These are phyloP conservation scores for Camelus dromedarius DNA, from an alignment of 2,113 vertebrate genomes.

Conservation along the genomic window DNA sequence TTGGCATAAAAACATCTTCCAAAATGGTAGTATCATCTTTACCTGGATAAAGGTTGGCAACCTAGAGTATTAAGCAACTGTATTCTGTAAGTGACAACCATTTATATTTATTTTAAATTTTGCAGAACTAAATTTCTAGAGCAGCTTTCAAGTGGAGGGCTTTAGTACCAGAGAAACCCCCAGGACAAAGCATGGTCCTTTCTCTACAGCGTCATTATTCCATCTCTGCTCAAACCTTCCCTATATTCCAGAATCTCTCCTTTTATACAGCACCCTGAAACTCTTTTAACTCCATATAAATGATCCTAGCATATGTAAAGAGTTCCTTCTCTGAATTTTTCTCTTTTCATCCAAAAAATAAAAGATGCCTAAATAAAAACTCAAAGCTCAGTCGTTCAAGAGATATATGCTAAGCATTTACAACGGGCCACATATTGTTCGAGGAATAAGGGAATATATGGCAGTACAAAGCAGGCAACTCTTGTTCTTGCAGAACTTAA, in stretches of 20 bases:
- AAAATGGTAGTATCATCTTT: background rate
- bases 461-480: background rate
- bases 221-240: background rate
- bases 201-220: background rate
- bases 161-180: slow-evolving; percentile 13
- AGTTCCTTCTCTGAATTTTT: background rate
- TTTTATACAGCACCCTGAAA: background rate
- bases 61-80: background rate
- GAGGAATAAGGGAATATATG: background rate
- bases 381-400: background rate
- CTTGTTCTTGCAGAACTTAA: background rate
- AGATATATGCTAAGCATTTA: background rate
- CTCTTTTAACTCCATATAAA: background rate
- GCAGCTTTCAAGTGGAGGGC: background rate
- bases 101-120: slow-evolving; percentile 17
- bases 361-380: slow-evolving; percentile 12
- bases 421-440: background rate
- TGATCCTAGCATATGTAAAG: background rate
- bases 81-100: background rate
- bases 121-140: slow-evolving; percentile 19
- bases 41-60: background rate
- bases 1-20: background rate
- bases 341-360: background rate
- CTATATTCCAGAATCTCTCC: background rate
- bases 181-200: background rate